Base-by-base conservation (phyloP, 2,888 invertebrate genomes). In the Lasioglossum leucozonium region DNA sequence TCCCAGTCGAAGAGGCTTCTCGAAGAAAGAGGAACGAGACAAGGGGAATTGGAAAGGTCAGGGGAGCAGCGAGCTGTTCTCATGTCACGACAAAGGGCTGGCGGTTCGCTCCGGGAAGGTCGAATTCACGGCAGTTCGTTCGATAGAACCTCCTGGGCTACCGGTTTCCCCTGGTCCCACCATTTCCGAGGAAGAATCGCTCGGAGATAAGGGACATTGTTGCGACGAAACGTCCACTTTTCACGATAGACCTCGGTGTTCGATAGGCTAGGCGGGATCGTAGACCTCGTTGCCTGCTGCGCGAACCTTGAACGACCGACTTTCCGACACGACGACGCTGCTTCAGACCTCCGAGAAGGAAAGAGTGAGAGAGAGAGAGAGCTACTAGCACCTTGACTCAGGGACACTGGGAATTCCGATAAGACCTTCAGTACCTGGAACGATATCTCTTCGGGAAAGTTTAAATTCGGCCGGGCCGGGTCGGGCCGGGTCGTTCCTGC, bases 81-180 rank as follows among this genome's bases (percentile, higher is more conserved):
- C 55, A 55, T 40, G 58, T 62, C 58, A 62, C 58, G 67, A 79
- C 76, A 85, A 79, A 77, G 73, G 65, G 51, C n/a, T n/a, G 73
- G 62, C n/a, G 73, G 42, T 55, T 69, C 62, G 37, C 22, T 65
- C 30, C 10, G 67, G 72, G 65, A 85, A 81, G 85, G 84, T 81
- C 81, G 77, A 84, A 84, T 81, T 84, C 71, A 77, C 77, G 67
- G 77, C 81, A 84, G 71, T 84, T 26, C 72, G 76, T 65, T 81
- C 77, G 84, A 85, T 84, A 84, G 65, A 81, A 85, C 18, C 65
- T 85, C 80, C 69, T 71, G 77, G 77, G 51, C 79, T 73, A 47
- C 47, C 58, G 77, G 65, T 74, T 74, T 67, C 77, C 30, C 65
- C 34, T 10, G 65, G 22, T 65, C 34, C 22, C 65, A 2, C 2